Percentiles rank a stretch among this genome's conserved stretches.
phyloP scores from a whole-genome alignment of 2,888 invertebrate species.

The Sisyra nigra region DNA sequence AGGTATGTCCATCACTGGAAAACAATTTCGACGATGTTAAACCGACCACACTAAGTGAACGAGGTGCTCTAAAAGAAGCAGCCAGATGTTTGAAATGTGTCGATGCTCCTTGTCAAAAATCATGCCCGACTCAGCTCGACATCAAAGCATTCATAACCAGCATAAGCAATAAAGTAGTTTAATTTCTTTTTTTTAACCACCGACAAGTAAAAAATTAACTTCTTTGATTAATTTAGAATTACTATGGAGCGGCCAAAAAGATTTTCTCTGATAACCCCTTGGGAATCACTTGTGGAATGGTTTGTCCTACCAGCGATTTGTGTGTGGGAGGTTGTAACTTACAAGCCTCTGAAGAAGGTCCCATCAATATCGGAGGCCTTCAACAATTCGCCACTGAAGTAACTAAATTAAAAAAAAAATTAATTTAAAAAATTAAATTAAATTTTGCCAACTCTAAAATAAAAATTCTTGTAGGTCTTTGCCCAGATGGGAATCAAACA shows the following conservation, averaged over 20 bases:
- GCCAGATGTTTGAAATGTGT: slow-evolving; percentile 81
- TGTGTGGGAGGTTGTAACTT: slow-evolving; percentile 98
- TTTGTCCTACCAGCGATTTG: slow-evolving; percentile 95
- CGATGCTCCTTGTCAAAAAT: slow-evolving; percentile 96
- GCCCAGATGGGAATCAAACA: slow-evolving; percentile 88
- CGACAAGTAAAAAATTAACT: neutral
- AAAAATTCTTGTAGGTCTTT: slow-evolving; percentile 47
- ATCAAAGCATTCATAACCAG: slow-evolving; percentile 93
- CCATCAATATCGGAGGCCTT: slow-evolving; percentile 95
- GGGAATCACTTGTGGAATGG: slow-evolving; percentile 94
- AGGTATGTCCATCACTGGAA: slow-evolving; percentile 50
- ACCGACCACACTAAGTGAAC: slow-evolving; percentile 90
- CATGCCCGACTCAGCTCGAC: slow-evolving; percentile 95
- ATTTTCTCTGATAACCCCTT: slow-evolving; percentile 96
- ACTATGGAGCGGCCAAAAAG: slow-evolving; percentile 91
- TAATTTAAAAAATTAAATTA: slow-evolving; percentile 4
- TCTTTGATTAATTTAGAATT: slow-evolving; percentile 46
- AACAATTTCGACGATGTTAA: slow-evolving; percentile 96
- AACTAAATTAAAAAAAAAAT: slow-evolving; percentile 15
- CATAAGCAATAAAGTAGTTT: slow-evolving; percentile 75
- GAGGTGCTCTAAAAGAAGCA: slow-evolving; percentile 83
- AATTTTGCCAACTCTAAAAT: slow-evolving; percentile 4
- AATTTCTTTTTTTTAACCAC: no score
- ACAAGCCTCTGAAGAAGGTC: slow-evolving; percentile 89
- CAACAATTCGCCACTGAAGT: slow-evolving; percentile 97